These are phyloP conservation scores for Aphelenchoides fujianensis DNA, from an alignment of 1,140 invertebrate species.

Conservation along the genomic window DNA sequence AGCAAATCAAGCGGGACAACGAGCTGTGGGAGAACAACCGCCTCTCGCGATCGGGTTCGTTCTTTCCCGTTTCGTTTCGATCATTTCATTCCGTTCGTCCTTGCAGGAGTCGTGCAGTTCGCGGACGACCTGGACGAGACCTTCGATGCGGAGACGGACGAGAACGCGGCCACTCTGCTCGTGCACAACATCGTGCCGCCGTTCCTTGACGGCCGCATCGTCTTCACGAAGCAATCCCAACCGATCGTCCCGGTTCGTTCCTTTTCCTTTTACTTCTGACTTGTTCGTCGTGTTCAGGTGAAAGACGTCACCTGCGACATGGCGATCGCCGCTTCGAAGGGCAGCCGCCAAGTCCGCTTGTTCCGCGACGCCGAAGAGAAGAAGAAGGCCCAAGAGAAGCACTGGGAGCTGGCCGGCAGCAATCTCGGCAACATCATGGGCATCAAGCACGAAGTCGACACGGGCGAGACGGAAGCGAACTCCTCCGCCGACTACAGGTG, in stretches of 20 bases:
- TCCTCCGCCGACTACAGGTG: conserved; percentile 64
- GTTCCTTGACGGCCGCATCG: conserved; percentile 94
- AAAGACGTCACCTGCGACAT: conserved; percentile 92
- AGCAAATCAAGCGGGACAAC: conserved; percentile 73
- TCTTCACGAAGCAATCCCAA: conserved; percentile 98
- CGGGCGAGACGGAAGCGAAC: conserved; percentile 65
- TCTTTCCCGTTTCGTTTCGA: conserved; percentile 15
- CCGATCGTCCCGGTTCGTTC: conserved; percentile 79
- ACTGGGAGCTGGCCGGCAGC: conserved; percentile 96
- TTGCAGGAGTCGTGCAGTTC: conserved; percentile 79
- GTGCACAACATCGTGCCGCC: conserved; percentile 98
- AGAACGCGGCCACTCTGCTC: conserved; percentile 85
- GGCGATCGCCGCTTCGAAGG: conserved; percentile 93
- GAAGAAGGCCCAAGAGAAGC: conserved; percentile 91
- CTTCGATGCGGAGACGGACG: conserved; percentile 80
- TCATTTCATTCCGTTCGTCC: not conserved
- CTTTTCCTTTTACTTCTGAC: not conserved
- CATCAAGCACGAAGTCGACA: conserved; percentile 73
- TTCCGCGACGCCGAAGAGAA: conserved; percentile 94
- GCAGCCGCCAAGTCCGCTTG: conserved; percentile 74
- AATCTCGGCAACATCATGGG: conserved; percentile 96
- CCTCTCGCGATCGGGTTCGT: conserved; percentile 69
- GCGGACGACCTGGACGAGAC: conserved; percentile 87
- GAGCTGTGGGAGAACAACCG: conserved; percentile 97
- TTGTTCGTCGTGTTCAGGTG: conserved; percentile 64